A percentile compares a stretch with the other conserved stretches of the same genome.
These are phyloP conservation scores for Antheraea assamensis DNA, from an alignment of 2,888 invertebrate genomes.

Conservation along the genomic window DNA sequence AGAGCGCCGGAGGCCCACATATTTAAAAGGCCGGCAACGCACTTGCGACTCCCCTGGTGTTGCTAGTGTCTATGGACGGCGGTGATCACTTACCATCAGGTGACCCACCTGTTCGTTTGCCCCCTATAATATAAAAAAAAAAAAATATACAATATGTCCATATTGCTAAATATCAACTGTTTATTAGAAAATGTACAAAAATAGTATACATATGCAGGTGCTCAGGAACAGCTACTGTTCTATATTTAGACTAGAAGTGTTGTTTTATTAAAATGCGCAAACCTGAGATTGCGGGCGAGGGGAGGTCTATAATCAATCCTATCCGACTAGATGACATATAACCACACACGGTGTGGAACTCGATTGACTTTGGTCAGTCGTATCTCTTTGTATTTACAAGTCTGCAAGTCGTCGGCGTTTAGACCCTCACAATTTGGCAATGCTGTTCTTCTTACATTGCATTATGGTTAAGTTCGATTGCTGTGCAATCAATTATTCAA, in stretches of 20 bases:
- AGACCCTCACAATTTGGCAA: not conserved
- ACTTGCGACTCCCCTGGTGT: no score
- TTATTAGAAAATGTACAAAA: no score
- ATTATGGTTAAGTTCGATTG: not conserved
- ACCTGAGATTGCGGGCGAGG: not conserved
- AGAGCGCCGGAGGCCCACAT: no score
- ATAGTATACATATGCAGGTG: no score
- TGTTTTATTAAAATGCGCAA: not conserved
- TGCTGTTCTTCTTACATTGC: not conserved
- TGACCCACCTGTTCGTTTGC: no score
- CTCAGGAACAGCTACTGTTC: not conserved
- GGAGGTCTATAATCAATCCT: not conserved
- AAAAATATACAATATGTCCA: no score
- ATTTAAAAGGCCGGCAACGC: no score
- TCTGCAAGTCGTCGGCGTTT: not conserved
- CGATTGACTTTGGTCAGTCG: not conserved
- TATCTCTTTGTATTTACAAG: not conserved
- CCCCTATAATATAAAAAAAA: no score
- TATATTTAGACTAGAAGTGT: not conserved
- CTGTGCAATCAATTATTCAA: not conserved
- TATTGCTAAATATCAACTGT: no score
- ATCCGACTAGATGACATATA: not conserved
- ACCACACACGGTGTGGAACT: not conserved
- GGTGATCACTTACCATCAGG: no score
- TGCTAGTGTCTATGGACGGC: no score